Base-by-base conservation (phyloP, 1,140 invertebrate genomes). In the Marisa cornuarietis region DNA sequence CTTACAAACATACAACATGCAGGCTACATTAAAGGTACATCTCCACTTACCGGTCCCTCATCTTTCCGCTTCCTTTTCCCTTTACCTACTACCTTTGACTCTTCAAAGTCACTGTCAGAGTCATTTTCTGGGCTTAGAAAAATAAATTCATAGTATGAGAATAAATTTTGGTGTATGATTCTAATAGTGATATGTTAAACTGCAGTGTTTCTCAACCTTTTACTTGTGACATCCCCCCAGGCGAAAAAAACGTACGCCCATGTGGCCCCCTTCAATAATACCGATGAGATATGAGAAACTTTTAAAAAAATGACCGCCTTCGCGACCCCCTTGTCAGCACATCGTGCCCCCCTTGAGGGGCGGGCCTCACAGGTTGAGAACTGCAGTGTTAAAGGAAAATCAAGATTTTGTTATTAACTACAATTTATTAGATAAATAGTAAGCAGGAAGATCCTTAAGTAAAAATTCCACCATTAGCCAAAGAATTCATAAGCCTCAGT, bases 21-120 rank as follows among this genome's bases (percentile, higher is more conserved):
- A 42, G 31, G 31, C 11, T 58, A 71, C 14, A 62, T 14, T 71
- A 24, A 76, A 51, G 20, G 26, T 61, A 24, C 22, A 24, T 62
- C 8, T 20, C 18, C 24, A 81, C 84, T 83, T 82, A 86, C 86
- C 14, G 83, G 68, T 69, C 75, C 80, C 61, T 83, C 85, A 71
- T 82, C 79, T 81, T 74, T 82, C 62, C 76, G 79, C 68, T 83
- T 85, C 74, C 82, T 82, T 76, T 83, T 82, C 52, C 54, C 54
- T 58, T 85, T 84, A 51, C 80, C 79, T 24, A 76, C 78, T 63
- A 54, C 79, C n/a, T 80, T 81, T 13, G 81, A 77, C n/a, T 88
- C 87, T 65, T 88, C 87, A 84, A 87, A 84, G 31, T 88, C 87
- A 82, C 85, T 87, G 79, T 88, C 87, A 69, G 80, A 83, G 22